Conservation (phyloP, 2,113 vertebrate genomes). For the Bos javanicus region DNA sequence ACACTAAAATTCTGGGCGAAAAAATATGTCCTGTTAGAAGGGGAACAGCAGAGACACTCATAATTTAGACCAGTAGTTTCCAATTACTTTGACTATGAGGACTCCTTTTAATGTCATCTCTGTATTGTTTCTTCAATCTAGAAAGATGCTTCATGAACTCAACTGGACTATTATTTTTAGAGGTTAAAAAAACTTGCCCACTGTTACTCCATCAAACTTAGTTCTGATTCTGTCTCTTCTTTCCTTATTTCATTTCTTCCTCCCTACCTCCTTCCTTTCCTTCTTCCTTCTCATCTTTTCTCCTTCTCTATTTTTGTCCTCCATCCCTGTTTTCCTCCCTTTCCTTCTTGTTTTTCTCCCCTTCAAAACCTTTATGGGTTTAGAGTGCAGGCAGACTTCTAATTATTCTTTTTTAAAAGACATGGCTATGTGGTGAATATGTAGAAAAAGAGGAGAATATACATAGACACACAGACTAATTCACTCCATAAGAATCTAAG, state of each 20-base stretch:
- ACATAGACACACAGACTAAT: background rate
- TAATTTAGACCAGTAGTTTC: constrained; percentile 25
- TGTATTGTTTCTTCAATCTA: background rate
- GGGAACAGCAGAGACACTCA: background rate
- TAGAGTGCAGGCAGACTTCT: background rate
- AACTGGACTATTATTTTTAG: background rate
- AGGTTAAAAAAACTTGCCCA: background rate
- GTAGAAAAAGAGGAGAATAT: background rate
- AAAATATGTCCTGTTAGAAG: background rate
- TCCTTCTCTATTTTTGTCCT: background rate
- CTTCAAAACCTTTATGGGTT: constrained; percentile 4
- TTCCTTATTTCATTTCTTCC: background rate
- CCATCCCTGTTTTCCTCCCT: background rate
- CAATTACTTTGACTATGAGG: background rate
- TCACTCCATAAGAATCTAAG: background rate
- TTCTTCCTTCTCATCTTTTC: background rate
- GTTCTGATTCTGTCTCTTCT: background rate
- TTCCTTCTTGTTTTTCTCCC: background rate
- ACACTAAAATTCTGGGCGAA: background rate
- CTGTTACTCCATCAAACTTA: background rate
- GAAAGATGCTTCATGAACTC: background rate
- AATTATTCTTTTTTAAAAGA: background rate
- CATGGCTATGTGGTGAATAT: background rate
- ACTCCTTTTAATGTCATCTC: background rate
- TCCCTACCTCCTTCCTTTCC: background rate